phyloP scores from a whole-genome alignment of 2,113 vertebrate species.

The Stictonetta naevosa region DNA sequence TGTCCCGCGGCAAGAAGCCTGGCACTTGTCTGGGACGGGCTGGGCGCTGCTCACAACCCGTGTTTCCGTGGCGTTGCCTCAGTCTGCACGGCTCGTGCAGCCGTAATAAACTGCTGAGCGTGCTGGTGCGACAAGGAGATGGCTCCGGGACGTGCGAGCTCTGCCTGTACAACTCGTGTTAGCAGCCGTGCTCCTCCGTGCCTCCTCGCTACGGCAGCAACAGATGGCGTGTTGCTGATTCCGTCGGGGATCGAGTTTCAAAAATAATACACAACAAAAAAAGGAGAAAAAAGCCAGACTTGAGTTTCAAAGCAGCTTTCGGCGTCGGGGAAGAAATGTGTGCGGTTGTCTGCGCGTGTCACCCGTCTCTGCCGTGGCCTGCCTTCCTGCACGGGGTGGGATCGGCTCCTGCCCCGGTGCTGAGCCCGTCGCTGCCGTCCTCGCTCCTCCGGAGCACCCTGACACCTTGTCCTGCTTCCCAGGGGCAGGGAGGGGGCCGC shows the following conservation, averaged over 20 bases:
- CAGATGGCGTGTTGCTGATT: background rate
- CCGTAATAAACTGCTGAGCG: rapidly evolving
- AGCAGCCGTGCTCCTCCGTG: background rate
- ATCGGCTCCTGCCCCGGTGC: background rate
- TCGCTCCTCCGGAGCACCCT: background rate
- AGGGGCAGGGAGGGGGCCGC: background rate
- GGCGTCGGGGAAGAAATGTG: background rate
- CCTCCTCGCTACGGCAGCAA: background rate
- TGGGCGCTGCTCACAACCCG: background rate
- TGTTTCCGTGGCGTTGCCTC: background rate
- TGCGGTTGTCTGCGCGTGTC: background rate
- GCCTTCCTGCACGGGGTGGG: background rate
- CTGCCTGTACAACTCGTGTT: background rate
- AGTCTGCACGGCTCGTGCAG: background rate
- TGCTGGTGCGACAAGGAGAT: background rate
- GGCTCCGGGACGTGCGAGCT: background rate
- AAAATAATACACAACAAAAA: background rate
- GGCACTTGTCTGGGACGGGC: background rate
- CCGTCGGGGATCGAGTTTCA: background rate
- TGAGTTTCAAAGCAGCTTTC: background rate
- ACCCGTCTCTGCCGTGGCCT: background rate
- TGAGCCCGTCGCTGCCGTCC: background rate
- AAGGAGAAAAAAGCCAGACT: background rate
- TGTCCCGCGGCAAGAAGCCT: background rate
- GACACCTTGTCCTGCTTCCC: background rate